phyloP scores from a whole-genome alignment of 2,888 invertebrate species.

The Ormyrus pomaceus region DNA sequence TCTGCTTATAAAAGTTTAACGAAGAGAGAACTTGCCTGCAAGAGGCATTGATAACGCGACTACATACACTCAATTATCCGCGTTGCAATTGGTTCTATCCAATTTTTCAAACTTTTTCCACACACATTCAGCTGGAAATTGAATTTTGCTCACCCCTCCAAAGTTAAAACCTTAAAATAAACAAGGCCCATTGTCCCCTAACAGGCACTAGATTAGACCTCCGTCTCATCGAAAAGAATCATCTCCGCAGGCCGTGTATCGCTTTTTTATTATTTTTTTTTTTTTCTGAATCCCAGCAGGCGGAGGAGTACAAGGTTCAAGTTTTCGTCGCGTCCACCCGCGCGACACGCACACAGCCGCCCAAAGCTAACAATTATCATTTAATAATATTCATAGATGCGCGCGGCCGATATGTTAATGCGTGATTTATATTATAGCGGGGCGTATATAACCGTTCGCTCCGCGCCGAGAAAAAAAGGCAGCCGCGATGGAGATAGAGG shows the following conservation, averaged over 20 bases:
- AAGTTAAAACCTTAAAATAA: too few species aligned
- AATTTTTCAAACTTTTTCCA: too few species aligned
- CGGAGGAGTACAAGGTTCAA: neutral
- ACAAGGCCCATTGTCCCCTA: too few species aligned
- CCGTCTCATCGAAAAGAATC: too few species aligned
- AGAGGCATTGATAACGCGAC: neutral
- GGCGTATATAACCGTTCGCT: slow-evolving; percentile 56
- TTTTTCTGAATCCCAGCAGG: too few species aligned
- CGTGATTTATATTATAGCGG: slow-evolving; percentile 62
- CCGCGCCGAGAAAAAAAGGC: neutral
- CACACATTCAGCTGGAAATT: too few species aligned
- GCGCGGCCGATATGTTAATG: slow-evolving; percentile 63
- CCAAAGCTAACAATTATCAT: slow-evolving; percentile 63
- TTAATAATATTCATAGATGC: slow-evolving; percentile 65
- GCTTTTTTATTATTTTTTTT: too few species aligned
- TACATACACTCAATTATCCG: neutral
- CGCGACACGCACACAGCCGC: slow-evolving; percentile 39
- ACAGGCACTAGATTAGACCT: too few species aligned
- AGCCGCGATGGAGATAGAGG: neutral
- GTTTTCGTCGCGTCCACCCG: slow-evolving; percentile 48
- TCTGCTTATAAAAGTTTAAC: slow-evolving; percentile 22
- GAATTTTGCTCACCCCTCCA: too few species aligned
- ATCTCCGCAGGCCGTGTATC: too few species aligned
- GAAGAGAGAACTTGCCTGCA: slow-evolving; percentile 5
- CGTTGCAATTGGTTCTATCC: too few species aligned